Percentiles rank a stretch among this genome's conserved stretches.
Evolutionary conservation across 2,797 vertebrate genomes (phyloP).

Genomic region (Apodemus agrarius): DNA sequence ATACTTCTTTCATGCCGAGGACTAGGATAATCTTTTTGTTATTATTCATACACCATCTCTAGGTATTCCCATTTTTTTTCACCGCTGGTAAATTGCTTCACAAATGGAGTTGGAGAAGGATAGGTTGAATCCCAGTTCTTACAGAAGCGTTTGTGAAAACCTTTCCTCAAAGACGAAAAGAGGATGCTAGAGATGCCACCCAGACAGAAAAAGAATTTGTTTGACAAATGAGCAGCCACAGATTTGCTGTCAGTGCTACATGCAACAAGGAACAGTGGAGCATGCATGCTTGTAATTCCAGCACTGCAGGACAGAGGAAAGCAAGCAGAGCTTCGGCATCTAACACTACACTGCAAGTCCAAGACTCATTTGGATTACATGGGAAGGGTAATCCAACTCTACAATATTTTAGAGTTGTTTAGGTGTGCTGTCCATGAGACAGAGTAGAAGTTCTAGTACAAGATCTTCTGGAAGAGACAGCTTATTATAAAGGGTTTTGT

Average conservation of each 20-base stretch:
- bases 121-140: constrained; percentile 69
- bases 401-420: constrained; percentile 7
- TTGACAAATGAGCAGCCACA: not conserved
- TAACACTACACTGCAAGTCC: not conserved
- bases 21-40: constrained; percentile 29
- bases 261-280: not conserved
- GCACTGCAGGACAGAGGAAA: not conserved
- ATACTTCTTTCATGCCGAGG: not conserved
- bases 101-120: constrained; percentile 69
- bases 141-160: constrained; percentile 74
- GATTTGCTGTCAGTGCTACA: not conserved
- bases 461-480: not conserved
- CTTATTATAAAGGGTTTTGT: not conserved
- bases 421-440: not conserved
- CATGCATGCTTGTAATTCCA: not conserved
- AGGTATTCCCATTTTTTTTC: not conserved
- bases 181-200: not conserved
- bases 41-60: constrained; percentile 35
- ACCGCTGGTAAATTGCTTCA: constrained; percentile 52
- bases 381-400: not conserved
- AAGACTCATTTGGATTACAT: no score
- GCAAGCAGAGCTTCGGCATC: not conserved
- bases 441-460: not conserved
- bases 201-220: not conserved
- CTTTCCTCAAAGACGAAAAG: constrained; percentile 58